Evolutionary conservation across 2,888 invertebrate species (phyloP).

Genomic region (Chloromyia formosa): DNA sequence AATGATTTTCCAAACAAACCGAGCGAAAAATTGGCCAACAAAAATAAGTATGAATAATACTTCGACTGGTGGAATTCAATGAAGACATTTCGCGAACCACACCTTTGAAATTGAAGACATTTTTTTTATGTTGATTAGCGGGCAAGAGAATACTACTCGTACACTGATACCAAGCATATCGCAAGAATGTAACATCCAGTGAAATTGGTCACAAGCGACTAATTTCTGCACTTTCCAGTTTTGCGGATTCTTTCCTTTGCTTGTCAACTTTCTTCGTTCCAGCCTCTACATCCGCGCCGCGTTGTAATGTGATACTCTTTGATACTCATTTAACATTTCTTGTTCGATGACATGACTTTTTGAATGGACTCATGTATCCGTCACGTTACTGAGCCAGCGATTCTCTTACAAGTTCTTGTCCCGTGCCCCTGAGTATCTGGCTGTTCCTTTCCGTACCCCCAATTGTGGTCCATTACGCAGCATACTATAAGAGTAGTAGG

Average conservation of each 20-base stretch:
- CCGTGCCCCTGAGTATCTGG: not conserved
- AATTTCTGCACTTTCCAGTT: constrained; percentile 28
- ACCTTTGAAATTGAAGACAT: too few species aligned
- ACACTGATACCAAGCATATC: too few species aligned
- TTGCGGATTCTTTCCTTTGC: constrained; percentile 12
- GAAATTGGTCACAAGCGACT: constrained; percentile 29
- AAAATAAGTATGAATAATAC: too few species aligned
- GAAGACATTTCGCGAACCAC: too few species aligned
- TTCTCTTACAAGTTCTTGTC: not conserved
- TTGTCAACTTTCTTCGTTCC: constrained; percentile 28
- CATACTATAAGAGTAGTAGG: constrained; percentile 13
- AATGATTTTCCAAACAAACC: too few species aligned
- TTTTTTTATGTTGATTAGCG: too few species aligned
- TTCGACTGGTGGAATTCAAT: too few species aligned
- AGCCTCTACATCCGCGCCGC: not conserved
- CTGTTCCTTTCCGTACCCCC: not conserved
- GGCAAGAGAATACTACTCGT: too few species aligned
- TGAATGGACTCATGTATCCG: constrained; percentile 2
- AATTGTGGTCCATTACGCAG: not conserved
- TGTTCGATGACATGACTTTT: not conserved
- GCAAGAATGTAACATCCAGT: not conserved
- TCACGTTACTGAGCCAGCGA: not conserved
- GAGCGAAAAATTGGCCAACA: too few species aligned
- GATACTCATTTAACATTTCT: not conserved
- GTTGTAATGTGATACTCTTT: constrained; percentile 5